Evolutionary conservation across 1,140 invertebrate species (phyloP).

Genomic region (Lycorma delicatula): DNA sequence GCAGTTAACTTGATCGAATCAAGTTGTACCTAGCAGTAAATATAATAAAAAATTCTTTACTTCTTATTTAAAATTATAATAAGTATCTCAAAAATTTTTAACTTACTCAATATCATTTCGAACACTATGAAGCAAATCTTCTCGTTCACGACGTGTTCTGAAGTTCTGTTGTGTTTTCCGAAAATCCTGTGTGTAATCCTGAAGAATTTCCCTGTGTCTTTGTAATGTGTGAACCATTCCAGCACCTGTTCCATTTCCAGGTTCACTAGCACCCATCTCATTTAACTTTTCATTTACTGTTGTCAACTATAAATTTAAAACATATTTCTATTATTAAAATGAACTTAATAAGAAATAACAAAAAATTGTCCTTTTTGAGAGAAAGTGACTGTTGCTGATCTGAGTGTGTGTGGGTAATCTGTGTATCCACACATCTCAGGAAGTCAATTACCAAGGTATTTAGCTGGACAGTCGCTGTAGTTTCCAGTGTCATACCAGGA

Average conservation of each 20-base stretch:
- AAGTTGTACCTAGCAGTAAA: not conserved
- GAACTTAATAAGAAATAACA: not conserved
- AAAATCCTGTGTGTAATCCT: slow-evolving; percentile 91
- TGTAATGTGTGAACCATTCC: slow-evolving; percentile 87
- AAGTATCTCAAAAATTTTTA: not conserved
- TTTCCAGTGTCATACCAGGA: too few relatives aligned
- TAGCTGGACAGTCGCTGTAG: too few relatives aligned
- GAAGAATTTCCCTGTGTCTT: slow-evolving; percentile 83
- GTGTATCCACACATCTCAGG: too few relatives aligned
- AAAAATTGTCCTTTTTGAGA: not conserved
- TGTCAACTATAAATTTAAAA: slow-evolving; percentile 55
- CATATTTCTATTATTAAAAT: slow-evolving; percentile 9
- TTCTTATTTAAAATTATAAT: not conserved
- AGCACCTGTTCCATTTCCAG: slow-evolving; percentile 45
- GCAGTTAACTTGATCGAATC: too few relatives aligned
- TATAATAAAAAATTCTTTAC: not conserved
- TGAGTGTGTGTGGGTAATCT: too few relatives aligned
- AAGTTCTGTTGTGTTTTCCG: slow-evolving; percentile 86
- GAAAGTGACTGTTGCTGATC: too few relatives aligned
- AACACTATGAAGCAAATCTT: slow-evolving; percentile 70
- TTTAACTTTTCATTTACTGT: slow-evolving; percentile 83
- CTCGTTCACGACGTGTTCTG: slow-evolving; percentile 68
- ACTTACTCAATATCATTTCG: slow-evolving; percentile 60
- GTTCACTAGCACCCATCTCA: slow-evolving; percentile 47
- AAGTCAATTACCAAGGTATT: too few relatives aligned